Conservation (phyloP, 2,888 invertebrate species). For the Globia sparganii region DNA sequence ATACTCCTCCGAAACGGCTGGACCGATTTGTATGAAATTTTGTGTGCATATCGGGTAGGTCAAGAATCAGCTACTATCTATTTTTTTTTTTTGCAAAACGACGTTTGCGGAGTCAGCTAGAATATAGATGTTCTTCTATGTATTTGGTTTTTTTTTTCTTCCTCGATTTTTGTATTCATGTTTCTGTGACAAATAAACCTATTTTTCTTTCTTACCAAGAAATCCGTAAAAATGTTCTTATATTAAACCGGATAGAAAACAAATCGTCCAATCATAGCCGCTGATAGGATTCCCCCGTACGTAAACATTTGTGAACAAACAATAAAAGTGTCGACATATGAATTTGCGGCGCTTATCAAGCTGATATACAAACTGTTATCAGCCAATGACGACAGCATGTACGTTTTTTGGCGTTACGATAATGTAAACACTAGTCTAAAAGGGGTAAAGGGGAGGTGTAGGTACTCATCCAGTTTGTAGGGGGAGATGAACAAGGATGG, state of each 20-base stretch:
- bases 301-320: conserved; percentile 45
- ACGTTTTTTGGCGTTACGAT: conserved; percentile 37
- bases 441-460: neutral
- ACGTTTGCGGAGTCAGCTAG: too few species aligned
- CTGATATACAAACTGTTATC: conserved; percentile 48
- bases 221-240: neutral
- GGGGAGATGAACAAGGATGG: conserved; percentile 25
- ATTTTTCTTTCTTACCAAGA: neutral
- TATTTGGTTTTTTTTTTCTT: neutral
- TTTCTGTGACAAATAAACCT: neutral
- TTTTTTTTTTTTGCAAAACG: too few species aligned
- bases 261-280: conserved; percentile 32
- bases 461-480: conserved; percentile 2
- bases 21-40: too few species aligned
- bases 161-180: neutral
- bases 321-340: conserved; percentile 40
- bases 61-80: too few species aligned
- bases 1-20: too few species aligned
- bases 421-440: conserved; percentile 35
- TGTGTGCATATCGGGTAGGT: too few species aligned
- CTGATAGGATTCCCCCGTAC: conserved; percentile 27
- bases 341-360: conserved; percentile 47
- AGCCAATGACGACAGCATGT: conserved; percentile 47
- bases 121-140: neutral
- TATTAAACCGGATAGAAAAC: conserved; percentile 14